A percentile compares a stretch with the other conserved stretches of the same genome.
phyloP scores from a whole-genome alignment of 2,113 vertebrate genomes.

The Balaeniceps rex region DNA sequence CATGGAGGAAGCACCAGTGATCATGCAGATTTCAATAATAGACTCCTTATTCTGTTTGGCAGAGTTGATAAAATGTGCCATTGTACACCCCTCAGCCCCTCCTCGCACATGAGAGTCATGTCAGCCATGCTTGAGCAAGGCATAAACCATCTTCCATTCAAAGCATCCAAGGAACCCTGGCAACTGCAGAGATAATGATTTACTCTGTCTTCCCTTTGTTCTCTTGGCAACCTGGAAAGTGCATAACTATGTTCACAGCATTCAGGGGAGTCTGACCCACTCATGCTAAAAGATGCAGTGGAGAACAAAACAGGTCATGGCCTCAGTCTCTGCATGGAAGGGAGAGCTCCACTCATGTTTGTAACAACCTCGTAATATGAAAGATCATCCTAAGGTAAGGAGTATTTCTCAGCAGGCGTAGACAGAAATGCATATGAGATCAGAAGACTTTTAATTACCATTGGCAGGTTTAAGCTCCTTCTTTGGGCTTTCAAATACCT shows the following conservation, averaged over 20 bases:
- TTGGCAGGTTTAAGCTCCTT: not conserved
- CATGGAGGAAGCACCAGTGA: not conserved
- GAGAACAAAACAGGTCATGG: not conserved
- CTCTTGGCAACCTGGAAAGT: not conserved
- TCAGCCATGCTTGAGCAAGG: not conserved
- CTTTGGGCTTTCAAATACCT: not conserved
- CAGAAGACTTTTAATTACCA: not conserved
- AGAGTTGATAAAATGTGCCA: not conserved
- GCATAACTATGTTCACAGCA: not conserved
- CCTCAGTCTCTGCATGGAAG: not conserved
- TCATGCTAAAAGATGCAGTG: not conserved
- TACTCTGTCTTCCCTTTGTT: not conserved
- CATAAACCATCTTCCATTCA: not conserved
- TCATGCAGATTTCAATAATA: not conserved
- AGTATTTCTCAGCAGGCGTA: not conserved
- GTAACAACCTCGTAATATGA: accelerated
- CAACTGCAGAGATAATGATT: not conserved
- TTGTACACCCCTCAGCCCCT: not conserved
- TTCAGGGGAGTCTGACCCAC: not conserved
- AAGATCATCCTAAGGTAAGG: not conserved
- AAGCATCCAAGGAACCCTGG: not conserved
- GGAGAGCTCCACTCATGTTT: not conserved
- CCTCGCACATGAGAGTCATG: not conserved
- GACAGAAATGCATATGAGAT: not conserved
- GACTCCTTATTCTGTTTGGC: not conserved